Evolutionary conservation across 2,888 invertebrate species (phyloP), one percentile per base, ranked within the genome.

Genomic region (Apamea anceps): DNA sequence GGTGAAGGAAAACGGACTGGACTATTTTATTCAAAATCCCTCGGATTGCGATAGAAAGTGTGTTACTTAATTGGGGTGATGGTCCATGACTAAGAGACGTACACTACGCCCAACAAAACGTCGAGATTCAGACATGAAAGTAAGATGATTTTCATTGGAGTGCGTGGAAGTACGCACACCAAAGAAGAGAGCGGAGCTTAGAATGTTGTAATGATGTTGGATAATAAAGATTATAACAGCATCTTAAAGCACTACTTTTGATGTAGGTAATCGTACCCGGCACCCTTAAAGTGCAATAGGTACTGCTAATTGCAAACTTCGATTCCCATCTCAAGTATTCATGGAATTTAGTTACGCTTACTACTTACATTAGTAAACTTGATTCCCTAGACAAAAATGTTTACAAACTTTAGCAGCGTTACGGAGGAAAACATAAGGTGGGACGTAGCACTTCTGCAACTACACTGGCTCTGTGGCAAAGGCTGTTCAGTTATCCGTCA

Each of bases 91-190:
- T n/a, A 12, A 48, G 72, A 10, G 21, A 15, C 21, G 25, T 42
- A 28, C 72, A 15, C 10, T 51, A 32, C 32, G 5, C 25, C 6
- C 15, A 28, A 51, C 42, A 28, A 51, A 75, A 72, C 18, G 10
- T 42, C 25, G 4, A 28, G 10, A 42, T 75, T 75, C 57, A 73
- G 42, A 45, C 74, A n/a, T 75, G 13, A 57, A 74, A 57, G n/a
- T 21, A 48, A 60, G 45, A 75, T 37, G 32, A 32, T 21, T 10
- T n/a, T 15, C 60, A n/a, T 48, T n/a, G 8, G 18, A 60, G 32
- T 37, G 21, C 18, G 3, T 32, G 45, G 32, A 45, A 15, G 13
- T 25, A 3, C n/a, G 45, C 37, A 75, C 7, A 21, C 15, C 18
- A 60, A 10, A 54, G 8, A 60, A 48, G 5, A 42, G 25, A 12